Base-by-base conservation (phyloP, 2,113 vertebrate genomes). In the Plestiodon gilberti region DNA sequence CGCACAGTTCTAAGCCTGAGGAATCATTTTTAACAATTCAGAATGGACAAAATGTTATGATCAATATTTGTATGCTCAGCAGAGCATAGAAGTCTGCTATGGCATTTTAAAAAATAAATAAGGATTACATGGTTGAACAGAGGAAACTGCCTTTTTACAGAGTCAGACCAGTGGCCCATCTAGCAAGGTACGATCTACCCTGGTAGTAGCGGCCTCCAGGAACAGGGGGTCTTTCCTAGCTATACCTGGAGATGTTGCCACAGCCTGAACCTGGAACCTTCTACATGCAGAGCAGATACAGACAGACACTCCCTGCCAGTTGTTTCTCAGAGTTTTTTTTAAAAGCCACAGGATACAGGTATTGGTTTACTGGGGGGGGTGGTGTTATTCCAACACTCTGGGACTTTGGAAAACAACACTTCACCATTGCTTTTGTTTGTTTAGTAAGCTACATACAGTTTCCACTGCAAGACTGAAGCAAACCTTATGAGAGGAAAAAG, bases 261-360 rank as follows among this genome's bases (percentile, higher is more conserved):
- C 43, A 48, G 43, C 43, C 8, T 48, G 43, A 48, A 48, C 43
- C 4, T 48, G 43, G 43, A 48, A 48, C 43, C 43, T 48, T 48
- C 43, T 48, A 8, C 43, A 48, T 48, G 43, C 43, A 48, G 43
- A 8, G 43, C 43, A 48, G 43, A 48, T 48, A 48, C 43, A 48
- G 43, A 48, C 4, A 5, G 43, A 48, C 4, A 5, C 43, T 48
- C 43, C 43, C 43, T 48, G 43, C n/a, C 28, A 1, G 0, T 70
- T 67, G 71, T 92, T 78, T 35, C 73, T 84, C 86, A 86, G 78
- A 84, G 80, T 23, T 90, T 89, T 57, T 25, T 90, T 89, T 57
- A 10, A 71, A 82, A 70, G 23, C 9, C 30, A 25, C 30, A 78
- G 4, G 80, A 87, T 6, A 55, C 59, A 75, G 67, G 1, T 38